A percentile compares a stretch with the other conserved stretches of the same genome.
Evolutionary conservation across 1,140 invertebrate species (phyloP).

Genomic region (Bombus pyrosoma): DNA sequence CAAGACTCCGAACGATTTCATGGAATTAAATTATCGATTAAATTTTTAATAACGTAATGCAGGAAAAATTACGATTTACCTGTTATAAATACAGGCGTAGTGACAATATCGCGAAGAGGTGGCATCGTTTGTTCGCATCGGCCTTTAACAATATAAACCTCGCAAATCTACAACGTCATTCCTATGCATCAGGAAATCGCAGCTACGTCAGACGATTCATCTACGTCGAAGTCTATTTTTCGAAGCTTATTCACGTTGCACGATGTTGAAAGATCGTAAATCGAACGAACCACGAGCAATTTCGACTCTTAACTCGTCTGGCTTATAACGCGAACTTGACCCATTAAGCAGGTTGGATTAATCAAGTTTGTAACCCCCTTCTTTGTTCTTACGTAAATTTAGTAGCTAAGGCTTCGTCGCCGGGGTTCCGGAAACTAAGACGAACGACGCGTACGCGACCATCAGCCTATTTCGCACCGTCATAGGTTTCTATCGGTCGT

Average conservation of each 20-base stretch:
- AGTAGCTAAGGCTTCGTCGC: constrained; percentile 63
- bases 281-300: neutral
- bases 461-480: neutral
- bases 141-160: no score
- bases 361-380: constrained; percentile 62
- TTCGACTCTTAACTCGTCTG: constrained; percentile 2
- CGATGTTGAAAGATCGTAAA: neutral
- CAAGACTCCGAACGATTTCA: no score
- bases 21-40: no score
- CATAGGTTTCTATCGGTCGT: neutral
- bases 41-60: no score
- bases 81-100: no score
- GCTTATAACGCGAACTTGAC: constrained; percentile 62
- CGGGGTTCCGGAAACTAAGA: constrained; percentile 30
- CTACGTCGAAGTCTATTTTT: no score
- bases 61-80: no score
- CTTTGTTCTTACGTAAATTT: constrained; percentile 69
- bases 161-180: no score
- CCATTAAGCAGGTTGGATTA: constrained; percentile 62
- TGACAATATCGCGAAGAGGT: no score
- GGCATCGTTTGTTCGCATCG: no score
- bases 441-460: neutral
- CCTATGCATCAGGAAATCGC: no score
- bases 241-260: neutral
- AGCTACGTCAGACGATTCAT: no score